Base-by-base conservation (phyloP, 2,888 invertebrate species). In the Pycnomerus fuliginosus region DNA sequence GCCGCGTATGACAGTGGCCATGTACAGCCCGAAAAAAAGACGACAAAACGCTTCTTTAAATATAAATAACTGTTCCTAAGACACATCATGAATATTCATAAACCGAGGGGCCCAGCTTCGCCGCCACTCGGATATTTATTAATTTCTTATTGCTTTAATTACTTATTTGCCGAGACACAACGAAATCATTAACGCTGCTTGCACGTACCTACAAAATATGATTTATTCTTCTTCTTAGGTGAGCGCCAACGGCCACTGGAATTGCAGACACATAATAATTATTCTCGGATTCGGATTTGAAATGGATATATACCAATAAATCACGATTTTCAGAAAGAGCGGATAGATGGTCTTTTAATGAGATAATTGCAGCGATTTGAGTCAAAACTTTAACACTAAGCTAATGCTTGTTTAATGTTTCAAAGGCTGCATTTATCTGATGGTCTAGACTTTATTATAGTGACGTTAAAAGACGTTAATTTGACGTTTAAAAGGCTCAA, bases 1-100 rank as follows among this genome's bases (percentile, higher is more conserved):
- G 68, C 50, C 68, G 68, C 70, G 69, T 71, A 71, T 71, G 71
- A 71, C 71, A 71, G 71, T 69, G 69, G 69, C 68, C 53, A 52
- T 54, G 54, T 56, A 56, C 55, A 37, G 41, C 35, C 28, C 42
- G 13, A 30, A 40, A 37, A 38, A 45, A 39, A 30, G 39, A 38
- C 40, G 36, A 52, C 46, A 36, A 39, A 45, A 51, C 46, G 44
- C 53, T 56, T 51, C 59, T 61, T 57, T 59, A 64, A 63, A 64
- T 64, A 66, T 66, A 65, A 65, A 62, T 67, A 68, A 67, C 65
- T 61, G 65, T 62, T 63, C 60, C 58, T 54, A 56, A 60, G 61
- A 60, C 56, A 55, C 43, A 46, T 47, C 48, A 60, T 62, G 60
- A 58, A 62, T 62, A 60, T 62, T 58, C 62, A 60, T 53, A 33